A percentile compares a stretch with the other conserved stretches of the same genome.
Evolutionary conservation across 1,140 invertebrate species (phyloP).

Genomic region (Melanaphis sacchari): DNA sequence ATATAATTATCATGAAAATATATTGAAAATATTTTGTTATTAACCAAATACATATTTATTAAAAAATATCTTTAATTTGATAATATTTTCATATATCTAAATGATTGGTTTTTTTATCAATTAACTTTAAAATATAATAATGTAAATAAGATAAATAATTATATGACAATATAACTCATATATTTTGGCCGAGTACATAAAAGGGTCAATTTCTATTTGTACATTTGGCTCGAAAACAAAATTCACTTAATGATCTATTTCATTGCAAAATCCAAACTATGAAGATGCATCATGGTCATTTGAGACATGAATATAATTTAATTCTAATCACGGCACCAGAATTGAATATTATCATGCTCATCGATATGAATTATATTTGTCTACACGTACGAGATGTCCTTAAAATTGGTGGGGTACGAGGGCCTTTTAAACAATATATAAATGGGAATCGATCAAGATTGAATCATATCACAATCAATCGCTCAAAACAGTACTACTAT

Average conservation of each 20-base stretch:
- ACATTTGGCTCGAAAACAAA: conserved; percentile 37
- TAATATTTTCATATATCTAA: neutral
- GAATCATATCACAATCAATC: conserved; percentile 26
- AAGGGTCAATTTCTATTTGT: neutral
- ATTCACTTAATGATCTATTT: conserved; percentile 23
- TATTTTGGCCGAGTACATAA: neutral
- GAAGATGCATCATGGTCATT: conserved; percentile 50
- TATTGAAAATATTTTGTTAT: neutral
- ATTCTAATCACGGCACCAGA: conserved; percentile 42
- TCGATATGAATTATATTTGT: conserved; percentile 47
- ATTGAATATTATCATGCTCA: conserved; percentile 12
- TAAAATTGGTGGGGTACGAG: conserved; percentile 23
- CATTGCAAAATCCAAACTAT: conserved; percentile 47
- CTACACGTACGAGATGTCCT: conserved; percentile 50
- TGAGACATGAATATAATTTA: conserved; percentile 26
- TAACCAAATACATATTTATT: neutral
- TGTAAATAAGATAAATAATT: neutral
- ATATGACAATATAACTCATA: neutral
- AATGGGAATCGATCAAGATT: neutral
- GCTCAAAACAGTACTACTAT: conserved; percentile 6
- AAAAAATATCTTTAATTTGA: neutral
- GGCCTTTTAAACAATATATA: conserved; percentile 42
- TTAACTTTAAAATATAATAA: neutral
- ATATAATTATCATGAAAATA: neutral
- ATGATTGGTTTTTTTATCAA: neutral